These are phyloP conservation scores for Oasisia sp. DNA, from an alignment of 2,888 invertebrate genomes.

Conservation along the genomic window DNA sequence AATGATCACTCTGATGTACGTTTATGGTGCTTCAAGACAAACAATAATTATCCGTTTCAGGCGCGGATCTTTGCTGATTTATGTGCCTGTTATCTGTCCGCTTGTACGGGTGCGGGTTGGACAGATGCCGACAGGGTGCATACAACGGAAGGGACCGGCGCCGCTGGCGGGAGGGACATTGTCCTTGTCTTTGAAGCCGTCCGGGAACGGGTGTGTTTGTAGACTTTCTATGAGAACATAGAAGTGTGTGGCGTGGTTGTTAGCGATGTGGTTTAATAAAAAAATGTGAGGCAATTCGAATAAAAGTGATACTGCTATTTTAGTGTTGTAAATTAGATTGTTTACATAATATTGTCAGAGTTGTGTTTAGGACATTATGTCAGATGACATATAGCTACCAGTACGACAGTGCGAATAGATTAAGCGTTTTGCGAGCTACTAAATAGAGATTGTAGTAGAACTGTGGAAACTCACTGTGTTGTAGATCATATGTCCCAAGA, in stretches of 20 bases:
- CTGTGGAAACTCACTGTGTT: neutral
- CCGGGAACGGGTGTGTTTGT: neutral
- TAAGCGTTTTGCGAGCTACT: neutral
- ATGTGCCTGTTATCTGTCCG: neutral
- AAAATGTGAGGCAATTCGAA: neutral
- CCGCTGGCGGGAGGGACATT: neutral
- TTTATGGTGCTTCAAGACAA: slow-evolving; percentile 13
- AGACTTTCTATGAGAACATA: neutral
- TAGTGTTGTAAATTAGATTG: neutral
- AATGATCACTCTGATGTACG: neutral
- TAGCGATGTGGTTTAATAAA: neutral
- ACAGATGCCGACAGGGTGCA: neutral
- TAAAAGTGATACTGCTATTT: neutral
- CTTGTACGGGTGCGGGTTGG: neutral
- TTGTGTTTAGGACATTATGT: neutral
- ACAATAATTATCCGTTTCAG: slow-evolving; percentile 13
- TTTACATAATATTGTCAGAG: neutral
- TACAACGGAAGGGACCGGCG: neutral
- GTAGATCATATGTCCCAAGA: neutral
- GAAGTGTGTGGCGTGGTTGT: neutral
- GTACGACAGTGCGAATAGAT: neutral
- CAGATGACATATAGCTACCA: neutral
- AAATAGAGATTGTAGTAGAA: neutral
- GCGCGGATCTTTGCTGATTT: neutral
- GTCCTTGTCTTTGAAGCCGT: neutral